These are phyloP conservation scores for Chaunax sp. DNA, from an alignment of 2,797 vertebrate genomes.

Conservation along the genomic window DNA sequence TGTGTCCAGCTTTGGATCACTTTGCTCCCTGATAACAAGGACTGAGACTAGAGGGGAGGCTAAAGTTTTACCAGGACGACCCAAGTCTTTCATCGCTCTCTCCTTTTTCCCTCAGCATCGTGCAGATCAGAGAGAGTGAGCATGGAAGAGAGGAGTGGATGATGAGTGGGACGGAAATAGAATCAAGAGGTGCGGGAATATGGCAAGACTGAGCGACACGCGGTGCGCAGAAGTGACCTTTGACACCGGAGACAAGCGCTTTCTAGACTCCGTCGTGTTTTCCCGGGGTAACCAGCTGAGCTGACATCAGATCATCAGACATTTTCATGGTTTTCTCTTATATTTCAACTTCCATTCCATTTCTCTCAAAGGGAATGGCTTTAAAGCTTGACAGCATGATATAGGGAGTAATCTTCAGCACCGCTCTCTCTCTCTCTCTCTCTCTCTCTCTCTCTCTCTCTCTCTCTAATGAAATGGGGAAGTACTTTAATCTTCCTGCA, in stretches of 20 bases:
- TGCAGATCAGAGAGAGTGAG: conserved; percentile 1
- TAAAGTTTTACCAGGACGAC: conserved; percentile 42
- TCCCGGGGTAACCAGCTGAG: conserved; percentile 46
- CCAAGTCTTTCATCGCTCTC: background rate
- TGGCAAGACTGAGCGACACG: conserved; percentile 53
- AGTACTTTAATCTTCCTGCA: conserved; percentile 30
- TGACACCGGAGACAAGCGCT: conserved; percentile 57
- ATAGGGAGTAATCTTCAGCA: conserved; percentile 46
- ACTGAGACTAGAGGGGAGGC: conserved; percentile 18
- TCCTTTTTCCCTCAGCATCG: conserved; percentile 11
- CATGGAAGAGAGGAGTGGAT: conserved; percentile 47
- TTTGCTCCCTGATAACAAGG: background rate
- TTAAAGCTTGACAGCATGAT: conserved; percentile 47
- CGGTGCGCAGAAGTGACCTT: conserved; percentile 64
- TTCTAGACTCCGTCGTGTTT: conserved; percentile 17
- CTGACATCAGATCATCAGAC: conserved; percentile 60
- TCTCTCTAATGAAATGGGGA: conserved; percentile 5
- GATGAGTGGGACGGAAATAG: conserved; percentile 53
- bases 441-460: too few relatives aligned
- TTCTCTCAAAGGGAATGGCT: conserved; percentile 31
- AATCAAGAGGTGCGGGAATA: conserved; percentile 52
- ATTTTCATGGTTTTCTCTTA: conserved; percentile 1
- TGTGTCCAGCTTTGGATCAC: conserved; percentile 19
- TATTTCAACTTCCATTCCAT: conserved; percentile 20
- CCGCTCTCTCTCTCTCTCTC: background rate